Percentiles rank a stretch among this genome's conserved stretches.
phyloP scores from a whole-genome alignment of 2,113 vertebrate species.

The Dipodomys spectabilis region DNA sequence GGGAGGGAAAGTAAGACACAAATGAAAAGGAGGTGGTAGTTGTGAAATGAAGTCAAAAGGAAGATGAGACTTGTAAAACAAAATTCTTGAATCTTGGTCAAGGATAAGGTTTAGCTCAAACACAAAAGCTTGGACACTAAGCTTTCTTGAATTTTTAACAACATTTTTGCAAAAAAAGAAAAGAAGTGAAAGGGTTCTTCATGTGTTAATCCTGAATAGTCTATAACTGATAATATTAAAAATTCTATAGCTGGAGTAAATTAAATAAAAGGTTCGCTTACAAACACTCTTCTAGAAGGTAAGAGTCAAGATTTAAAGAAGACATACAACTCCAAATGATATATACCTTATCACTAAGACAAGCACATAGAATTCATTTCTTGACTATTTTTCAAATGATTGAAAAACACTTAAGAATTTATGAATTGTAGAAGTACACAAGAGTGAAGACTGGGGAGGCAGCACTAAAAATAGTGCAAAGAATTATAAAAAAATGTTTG shows the following conservation, averaged over 20 bases:
- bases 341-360: neutral
- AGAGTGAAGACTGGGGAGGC: neutral
- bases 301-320: neutral
- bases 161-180: neutral
- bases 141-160: neutral
- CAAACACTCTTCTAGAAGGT: neutral
- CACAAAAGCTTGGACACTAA: neutral
- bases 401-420: neutral
- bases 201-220: neutral
- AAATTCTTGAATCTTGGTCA: neutral
- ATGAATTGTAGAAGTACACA: neutral
- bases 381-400: neutral
- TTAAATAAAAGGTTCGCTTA: neutral
- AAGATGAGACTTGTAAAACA: neutral
- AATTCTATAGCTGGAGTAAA: too few species aligned
- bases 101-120: conserved; percentile 2
- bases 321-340: neutral
- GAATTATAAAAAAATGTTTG: neutral
- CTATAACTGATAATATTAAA: neutral
- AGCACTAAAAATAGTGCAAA: neutral
- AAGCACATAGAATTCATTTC: neutral
- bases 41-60: neutral
- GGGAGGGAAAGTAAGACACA: neutral
- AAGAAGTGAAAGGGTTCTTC: neutral
- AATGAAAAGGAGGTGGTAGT: neutral